Percentiles rank a stretch among this genome's conserved stretches.
Evolutionary conservation across 2,113 vertebrate species (phyloP).

Genomic region (Bujurquina vittata): DNA sequence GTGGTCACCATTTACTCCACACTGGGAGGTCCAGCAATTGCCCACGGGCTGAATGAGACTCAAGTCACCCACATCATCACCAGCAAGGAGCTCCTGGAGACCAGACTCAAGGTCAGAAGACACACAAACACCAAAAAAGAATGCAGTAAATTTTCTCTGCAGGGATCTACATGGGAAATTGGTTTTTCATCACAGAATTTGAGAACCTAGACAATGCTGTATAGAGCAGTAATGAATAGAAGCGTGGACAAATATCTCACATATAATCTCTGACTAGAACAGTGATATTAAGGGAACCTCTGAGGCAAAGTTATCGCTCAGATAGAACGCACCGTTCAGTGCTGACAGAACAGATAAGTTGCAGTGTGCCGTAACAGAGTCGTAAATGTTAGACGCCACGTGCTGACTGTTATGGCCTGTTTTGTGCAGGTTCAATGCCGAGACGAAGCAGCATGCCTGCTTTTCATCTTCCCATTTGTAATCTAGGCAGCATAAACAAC

Average conservation of each 20-base stretch:
- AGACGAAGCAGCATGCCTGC: constrained; percentile 4
- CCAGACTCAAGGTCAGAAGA: constrained; percentile 87
- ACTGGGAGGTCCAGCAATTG: constrained; percentile 91
- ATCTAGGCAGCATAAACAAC: constrained; percentile 27
- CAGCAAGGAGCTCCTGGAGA: constrained; percentile 91
- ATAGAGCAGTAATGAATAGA: background rate
- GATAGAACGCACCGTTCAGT: background rate
- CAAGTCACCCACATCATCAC: constrained; percentile 95
- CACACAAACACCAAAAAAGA: background rate
- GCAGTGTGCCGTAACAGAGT: background rate
- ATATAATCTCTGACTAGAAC: background rate
- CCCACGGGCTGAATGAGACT: constrained; percentile 91
- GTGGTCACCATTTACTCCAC: constrained; percentile 96
- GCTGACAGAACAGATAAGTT: background rate
- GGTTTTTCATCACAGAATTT: background rate
- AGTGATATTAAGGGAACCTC: background rate
- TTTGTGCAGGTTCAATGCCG: background rate
- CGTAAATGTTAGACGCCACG: background rate
- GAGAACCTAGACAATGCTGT: background rate
- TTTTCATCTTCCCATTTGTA: constrained; percentile 11
- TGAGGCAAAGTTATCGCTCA: background rate
- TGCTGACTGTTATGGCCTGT: background rate
- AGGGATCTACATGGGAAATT: background rate
- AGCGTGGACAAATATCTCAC: background rate
- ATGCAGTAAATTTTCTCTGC: background rate